Conservation (phyloP, 1,140 invertebrate genomes). For the Melanaphis sacchari region DNA sequence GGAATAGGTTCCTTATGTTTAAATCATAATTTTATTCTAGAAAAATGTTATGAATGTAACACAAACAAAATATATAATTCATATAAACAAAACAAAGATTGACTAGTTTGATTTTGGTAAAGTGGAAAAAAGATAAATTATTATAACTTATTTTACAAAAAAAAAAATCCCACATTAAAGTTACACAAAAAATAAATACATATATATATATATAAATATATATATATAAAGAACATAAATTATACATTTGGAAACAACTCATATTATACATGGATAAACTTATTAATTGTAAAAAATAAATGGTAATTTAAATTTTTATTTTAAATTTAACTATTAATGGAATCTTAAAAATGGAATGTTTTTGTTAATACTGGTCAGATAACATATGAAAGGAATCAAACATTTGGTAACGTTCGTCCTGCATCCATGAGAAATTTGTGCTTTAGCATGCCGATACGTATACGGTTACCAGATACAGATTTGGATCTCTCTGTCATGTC, state of each 20-base stretch:
- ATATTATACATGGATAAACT: neutral
- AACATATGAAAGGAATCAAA: neutral
- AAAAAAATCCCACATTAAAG: conserved; percentile 26
- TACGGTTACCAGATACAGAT: conserved; percentile 42
- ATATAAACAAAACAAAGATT: conserved; percentile 56
- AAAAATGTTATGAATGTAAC: conserved; percentile 31
- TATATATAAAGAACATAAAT: conserved; percentile 21
- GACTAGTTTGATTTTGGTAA: conserved; percentile 57
- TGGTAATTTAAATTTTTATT: conserved; percentile 23
- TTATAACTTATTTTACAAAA: neutral
- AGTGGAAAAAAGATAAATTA: conserved; percentile 42
- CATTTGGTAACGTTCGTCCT: conserved; percentile 39
- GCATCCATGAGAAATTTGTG: conserved; percentile 55
- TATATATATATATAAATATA: conserved; percentile 27
- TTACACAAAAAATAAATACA: conserved; percentile 17
- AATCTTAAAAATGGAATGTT: conserved; percentile 51
- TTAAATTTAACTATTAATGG: conserved; percentile 44
- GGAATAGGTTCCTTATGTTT: neutral
- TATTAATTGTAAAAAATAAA: conserved; percentile 33
- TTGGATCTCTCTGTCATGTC: conserved; percentile 47
- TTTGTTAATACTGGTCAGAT: conserved; percentile 50
- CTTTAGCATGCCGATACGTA: conserved; percentile 52
- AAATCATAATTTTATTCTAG: conserved; percentile 20
- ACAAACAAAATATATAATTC: conserved; percentile 53
- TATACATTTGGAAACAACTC: conserved; percentile 16